Evolutionary conservation across 2,888 invertebrate genomes (phyloP).

Genomic region (Ceraclea dissimilis): DNA sequence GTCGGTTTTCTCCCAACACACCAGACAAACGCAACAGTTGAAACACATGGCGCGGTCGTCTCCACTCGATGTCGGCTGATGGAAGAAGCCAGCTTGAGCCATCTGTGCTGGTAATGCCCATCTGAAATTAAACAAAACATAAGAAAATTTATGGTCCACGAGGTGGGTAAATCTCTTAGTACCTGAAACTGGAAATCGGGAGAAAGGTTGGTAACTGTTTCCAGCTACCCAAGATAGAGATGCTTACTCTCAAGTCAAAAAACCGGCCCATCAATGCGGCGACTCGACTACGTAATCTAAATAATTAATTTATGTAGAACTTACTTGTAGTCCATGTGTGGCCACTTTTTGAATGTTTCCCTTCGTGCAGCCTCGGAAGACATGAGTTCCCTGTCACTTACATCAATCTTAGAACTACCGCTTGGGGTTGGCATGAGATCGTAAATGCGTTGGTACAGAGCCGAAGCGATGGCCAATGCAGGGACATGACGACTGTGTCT

Average conservation of each 20-base stretch:
- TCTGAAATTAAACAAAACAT: slow-evolving; percentile 50
- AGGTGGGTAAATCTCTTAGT: too few relatives aligned
- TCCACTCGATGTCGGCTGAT: slow-evolving; percentile 82
- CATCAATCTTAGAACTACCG: slow-evolving; percentile 39
- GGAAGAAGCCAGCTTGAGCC: slow-evolving; percentile 96
- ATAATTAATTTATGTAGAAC: too few relatives aligned
- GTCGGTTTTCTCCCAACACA: slow-evolving; percentile 95
- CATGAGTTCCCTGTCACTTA: slow-evolving; percentile 57
- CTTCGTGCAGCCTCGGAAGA: slow-evolving; percentile 82
- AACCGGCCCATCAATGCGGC: too few relatives aligned
- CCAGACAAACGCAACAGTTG: slow-evolving; percentile 88
- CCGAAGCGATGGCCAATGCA: slow-evolving; percentile 81
- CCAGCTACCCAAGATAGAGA: too few relatives aligned
- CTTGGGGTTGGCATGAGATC: slow-evolving; percentile 55
- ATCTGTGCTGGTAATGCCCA: slow-evolving; percentile 94
- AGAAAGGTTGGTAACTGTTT: too few relatives aligned
- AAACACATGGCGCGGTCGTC: slow-evolving; percentile 96
- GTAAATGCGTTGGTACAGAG: slow-evolving; percentile 78
- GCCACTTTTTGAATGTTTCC: slow-evolving; percentile 90
- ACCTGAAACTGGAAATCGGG: too few relatives aligned
- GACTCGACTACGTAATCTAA: too few relatives aligned
- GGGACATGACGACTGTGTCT: slow-evolving; percentile 76
- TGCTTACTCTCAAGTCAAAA: too few relatives aligned
- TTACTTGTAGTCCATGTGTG: slow-evolving; percentile 93
- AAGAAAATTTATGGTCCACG: too few relatives aligned